Conservation (phyloP, 2,797 vertebrate genomes). For the Geotrypetes seraphini region DNA sequence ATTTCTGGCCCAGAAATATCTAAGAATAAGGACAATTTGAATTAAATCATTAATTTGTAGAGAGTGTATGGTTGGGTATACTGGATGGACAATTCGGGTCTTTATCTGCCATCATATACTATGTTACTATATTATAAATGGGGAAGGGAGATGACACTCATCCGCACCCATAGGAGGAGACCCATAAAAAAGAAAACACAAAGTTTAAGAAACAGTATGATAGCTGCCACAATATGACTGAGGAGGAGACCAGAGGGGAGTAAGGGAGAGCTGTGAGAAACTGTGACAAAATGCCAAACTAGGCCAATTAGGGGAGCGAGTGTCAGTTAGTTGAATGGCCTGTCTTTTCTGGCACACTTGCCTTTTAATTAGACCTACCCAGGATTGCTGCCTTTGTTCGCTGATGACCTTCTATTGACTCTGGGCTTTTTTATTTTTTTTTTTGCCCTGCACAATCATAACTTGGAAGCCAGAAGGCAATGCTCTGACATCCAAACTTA, state of each 20-base stretch:
- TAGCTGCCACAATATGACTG: not conserved
- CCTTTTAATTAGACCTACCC: constrained; percentile 30
- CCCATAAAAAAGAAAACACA: not conserved
- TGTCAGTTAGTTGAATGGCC: constrained; percentile 7
- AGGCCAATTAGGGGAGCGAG: constrained; percentile 2
- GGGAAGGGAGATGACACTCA: too few species aligned
- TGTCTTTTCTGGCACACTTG: constrained; percentile 25
- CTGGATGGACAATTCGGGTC: too few species aligned
- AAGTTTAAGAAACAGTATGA: not conserved
- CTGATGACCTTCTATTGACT: constrained; percentile 12
- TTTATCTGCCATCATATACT: too few species aligned
- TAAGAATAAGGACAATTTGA: too few species aligned
- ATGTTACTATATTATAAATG: too few species aligned
- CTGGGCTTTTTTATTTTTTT: not conserved
- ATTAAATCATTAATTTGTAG: too few species aligned
- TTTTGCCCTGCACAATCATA: constrained; percentile 15
- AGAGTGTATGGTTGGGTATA: too few species aligned
- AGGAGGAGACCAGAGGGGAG: constrained; percentile 1
- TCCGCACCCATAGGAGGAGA: too few species aligned
- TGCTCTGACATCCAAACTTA: constrained; percentile 14
- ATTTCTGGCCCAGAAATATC: too few species aligned
- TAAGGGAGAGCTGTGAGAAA: constrained; percentile 10
- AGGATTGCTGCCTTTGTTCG: constrained; percentile 28
- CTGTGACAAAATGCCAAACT: too few species aligned
- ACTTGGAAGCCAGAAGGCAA: constrained; percentile 24